Evolutionary conservation across 1,140 invertebrate species (phyloP), one percentile per base, ranked within the genome.

Genomic region (Phymastichus coffea): DNA sequence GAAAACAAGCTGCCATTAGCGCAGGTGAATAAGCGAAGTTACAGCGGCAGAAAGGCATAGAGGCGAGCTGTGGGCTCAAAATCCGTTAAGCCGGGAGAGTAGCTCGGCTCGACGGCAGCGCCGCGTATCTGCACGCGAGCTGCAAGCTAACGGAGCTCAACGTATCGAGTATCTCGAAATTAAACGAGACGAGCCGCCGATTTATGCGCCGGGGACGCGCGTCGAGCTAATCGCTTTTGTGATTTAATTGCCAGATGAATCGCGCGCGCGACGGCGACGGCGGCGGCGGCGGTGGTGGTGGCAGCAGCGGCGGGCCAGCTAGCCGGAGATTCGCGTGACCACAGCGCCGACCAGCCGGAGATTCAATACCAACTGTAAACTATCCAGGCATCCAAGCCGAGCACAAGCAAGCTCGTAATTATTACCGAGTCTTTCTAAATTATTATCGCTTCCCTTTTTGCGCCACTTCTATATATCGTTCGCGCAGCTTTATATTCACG

Each of bases 221-320:
- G 12, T 49, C 56, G 35, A 37, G 48, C 57, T 59, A 59, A 59
- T 59, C 57, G 57, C 28, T 12, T 17, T 19, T 22, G 47, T 52
- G 57, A 52, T 59, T 58, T 59, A 59, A 59, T 59, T 59, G 20
- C 57, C 37, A 26, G 55, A 19, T 57, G 30, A 14, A 51, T 57
- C 28, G 49, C 40, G 49, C 26, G 23, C 47, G 33, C 30, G 12
- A 26, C 7, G 15, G 2, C 25, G 26, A 19, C 23, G 26, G 46
- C n/a, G 26, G 26, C 23, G 3, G 14, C 10, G 9, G n/a, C n/a
- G n/a, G n/a, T n/a, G n/a, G n/a, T n/a, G n/a, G n/a, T n/a, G n/a
- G n/a, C 28, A 33, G 28, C 28, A 33, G 28, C 28, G 12, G 6
- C 28, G 28, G 28, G 28, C 12, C 12, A n/a, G n/a, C n/a, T n/a